Percentiles rank a stretch among this genome's conserved stretches.
Conservation (phyloP, 1,140 invertebrate species). For the Drosophila murphyi region DNA sequence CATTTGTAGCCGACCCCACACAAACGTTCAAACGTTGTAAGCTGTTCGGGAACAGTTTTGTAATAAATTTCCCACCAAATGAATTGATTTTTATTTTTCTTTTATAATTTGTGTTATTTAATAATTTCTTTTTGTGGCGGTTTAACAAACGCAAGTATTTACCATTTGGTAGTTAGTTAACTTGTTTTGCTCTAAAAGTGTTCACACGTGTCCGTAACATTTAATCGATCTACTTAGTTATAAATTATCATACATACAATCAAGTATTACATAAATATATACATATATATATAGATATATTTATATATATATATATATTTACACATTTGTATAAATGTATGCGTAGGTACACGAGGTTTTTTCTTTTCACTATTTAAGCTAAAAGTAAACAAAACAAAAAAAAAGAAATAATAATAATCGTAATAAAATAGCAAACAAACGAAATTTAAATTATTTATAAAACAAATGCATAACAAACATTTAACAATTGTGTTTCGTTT, state of each 20-base stretch:
- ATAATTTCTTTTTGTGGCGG: constrained; percentile 35
- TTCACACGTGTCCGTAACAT: constrained; percentile 48
- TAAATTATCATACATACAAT: constrained; percentile 24
- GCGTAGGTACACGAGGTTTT: no score
- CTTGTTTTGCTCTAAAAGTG: constrained; percentile 41
- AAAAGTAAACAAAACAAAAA: constrained; percentile 30
- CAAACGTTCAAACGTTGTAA: not conserved
- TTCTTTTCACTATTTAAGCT: no score
- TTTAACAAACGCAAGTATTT: constrained; percentile 48
- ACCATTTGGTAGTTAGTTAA: constrained; percentile 32
- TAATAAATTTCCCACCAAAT: not conserved
- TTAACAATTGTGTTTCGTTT: constrained; percentile 54
- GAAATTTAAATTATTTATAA: constrained; percentile 38
- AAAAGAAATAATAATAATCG: constrained; percentile 12
- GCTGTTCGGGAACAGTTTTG: constrained; percentile 5
- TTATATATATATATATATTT: constrained; percentile 66
- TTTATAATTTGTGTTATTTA: constrained; percentile 33
- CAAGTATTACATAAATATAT: constrained; percentile 11
- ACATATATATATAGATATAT: constrained; percentile 24
- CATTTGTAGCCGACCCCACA: no score
- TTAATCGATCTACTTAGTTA: constrained; percentile 43
- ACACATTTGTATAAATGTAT: constrained; percentile 73
- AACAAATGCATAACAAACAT: constrained; percentile 82
- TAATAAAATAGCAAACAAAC: constrained; percentile 22
- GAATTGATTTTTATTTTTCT: not conserved